Percentiles rank a stretch among this genome's conserved stretches.
These are phyloP conservation scores for Colletes gigas DNA, from an alignment of 1,140 invertebrate species.

Conservation along the genomic window DNA sequence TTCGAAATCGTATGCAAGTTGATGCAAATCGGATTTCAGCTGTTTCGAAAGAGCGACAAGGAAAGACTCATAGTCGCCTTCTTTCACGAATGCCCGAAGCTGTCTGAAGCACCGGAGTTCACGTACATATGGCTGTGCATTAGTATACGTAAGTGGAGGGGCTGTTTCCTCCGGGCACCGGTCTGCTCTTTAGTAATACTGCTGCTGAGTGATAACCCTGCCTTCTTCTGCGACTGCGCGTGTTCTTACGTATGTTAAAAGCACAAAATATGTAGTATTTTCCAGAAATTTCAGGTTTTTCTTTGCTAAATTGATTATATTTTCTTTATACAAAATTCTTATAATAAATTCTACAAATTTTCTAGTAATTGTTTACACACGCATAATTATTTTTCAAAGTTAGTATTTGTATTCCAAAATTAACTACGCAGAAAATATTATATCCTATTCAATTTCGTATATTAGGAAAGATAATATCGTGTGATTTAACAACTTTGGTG, in stretches of 20 bases:
- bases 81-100: too few species aligned
- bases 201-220: not conserved
- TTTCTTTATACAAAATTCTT: too few species aligned
- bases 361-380: not conserved
- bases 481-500: not conserved
- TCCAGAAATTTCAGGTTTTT: conserved; percentile 13
- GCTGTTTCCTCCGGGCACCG: too few species aligned
- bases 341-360: not conserved
- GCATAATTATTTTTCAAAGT: not conserved
- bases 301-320: not conserved
- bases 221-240: conserved; percentile 33
- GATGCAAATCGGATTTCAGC: too few species aligned
- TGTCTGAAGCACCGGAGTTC: too few species aligned
- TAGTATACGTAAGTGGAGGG: too few species aligned
- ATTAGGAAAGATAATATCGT: not conserved
- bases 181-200: too few species aligned
- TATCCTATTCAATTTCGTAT: not conserved
- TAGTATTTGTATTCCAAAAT: not conserved
- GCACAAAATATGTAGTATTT: not conserved
- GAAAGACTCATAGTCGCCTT: too few species aligned
- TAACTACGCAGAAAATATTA: not conserved
- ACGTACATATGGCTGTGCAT: too few species aligned
- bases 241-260: not conserved
- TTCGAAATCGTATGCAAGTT: too few species aligned
- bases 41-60: too few species aligned